Base-by-base conservation (phyloP, 2,888 invertebrate species). In the Agrochola circellaris region DNA sequence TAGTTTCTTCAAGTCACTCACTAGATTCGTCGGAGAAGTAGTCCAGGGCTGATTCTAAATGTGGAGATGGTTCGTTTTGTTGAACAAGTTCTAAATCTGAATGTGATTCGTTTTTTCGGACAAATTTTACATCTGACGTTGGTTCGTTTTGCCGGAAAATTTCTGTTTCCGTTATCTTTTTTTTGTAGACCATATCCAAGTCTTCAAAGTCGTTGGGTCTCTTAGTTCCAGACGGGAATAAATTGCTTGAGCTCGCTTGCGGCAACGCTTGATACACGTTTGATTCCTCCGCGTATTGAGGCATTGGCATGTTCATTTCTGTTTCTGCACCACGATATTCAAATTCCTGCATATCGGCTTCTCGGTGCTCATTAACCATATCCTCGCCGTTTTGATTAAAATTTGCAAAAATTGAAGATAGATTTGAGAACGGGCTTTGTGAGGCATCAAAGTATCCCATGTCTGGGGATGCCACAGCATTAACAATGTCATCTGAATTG, bases 11-110 rank as follows among this genome's bases (percentile, higher is more conserved):
- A 42, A 77, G 58, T 26, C 17, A 89, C 92, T 90, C 77, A 93
- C 93, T 77, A 51, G 86, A 87, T 60, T 92, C 91, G 58, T 90
- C 91, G n/a, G 92, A 90, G 48, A 92, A 88, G 0, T 74, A 74
- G 11, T 91, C 91, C 11, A 92, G 82, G 6, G 83, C 80, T 20
- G 88, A 80, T 8, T 73, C 80, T 6, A 73, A 48, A 4, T 73
- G 79, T 23, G 30, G 48, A 51, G 20, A 9, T 67, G 48, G 23
- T 13, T 20, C 0, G 1, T 45, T 65, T 45, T 38, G 38, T 42
- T 5, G 38, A 9, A 5, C 17, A 26, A 65, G 11, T 7, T 45
- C 26, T 20, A 65, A 45, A 13, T 45, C 26, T 26, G 26, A 6
- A 66, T 26, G 20, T 48, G 26, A 20, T 48, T 67, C 23, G 9